These are phyloP conservation scores for Caenorhabditis uteleia DNA, from an alignment of 2,888 invertebrate species.

Conservation along the genomic window DNA sequence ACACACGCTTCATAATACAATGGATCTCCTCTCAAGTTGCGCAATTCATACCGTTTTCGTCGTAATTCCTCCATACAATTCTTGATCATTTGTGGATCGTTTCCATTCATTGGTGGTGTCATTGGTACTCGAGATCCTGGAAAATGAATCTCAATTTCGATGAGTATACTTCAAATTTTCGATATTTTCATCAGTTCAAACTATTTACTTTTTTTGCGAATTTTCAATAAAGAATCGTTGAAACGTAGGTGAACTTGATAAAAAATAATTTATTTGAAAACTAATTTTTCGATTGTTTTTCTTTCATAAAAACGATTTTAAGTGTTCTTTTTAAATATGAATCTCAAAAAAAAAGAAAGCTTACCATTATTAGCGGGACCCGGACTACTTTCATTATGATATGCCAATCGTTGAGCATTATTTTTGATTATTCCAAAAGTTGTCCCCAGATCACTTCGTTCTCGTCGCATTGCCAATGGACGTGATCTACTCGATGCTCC, in stretches of 20 bases:
- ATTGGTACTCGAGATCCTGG: slow-evolving; percentile 41
- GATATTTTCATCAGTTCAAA: too few species aligned
- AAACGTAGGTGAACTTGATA: too few species aligned
- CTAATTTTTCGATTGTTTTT: too few species aligned
- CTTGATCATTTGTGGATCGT: slow-evolving; percentile 52
- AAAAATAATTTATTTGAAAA: too few species aligned
- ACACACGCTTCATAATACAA: too few species aligned
- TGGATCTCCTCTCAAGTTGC: too few species aligned
- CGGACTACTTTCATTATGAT: slow-evolving; percentile 50
- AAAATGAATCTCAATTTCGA: too few species aligned
- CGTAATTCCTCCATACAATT: slow-evolving; percentile 64
- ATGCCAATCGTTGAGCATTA: slow-evolving; percentile 38
- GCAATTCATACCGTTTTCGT: slow-evolving; percentile 59
- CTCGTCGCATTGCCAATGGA: slow-evolving; percentile 53
- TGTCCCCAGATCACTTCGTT: slow-evolving; percentile 48
- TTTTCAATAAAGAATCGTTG: too few species aligned
- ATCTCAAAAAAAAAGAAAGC: slow-evolving; percentile 9
- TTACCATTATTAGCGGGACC: slow-evolving; percentile 25
- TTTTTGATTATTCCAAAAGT: slow-evolving; percentile 29
- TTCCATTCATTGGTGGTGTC: slow-evolving; percentile 46
- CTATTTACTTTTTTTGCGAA: too few species aligned
- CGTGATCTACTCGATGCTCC: slow-evolving; percentile 21
- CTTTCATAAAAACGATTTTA: too few species aligned
- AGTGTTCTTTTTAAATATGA: not conserved
- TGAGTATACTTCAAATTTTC: too few species aligned